These are phyloP conservation scores for Parnassius orleans DNA, from an alignment of 2,888 invertebrate species.

Conservation along the genomic window DNA sequence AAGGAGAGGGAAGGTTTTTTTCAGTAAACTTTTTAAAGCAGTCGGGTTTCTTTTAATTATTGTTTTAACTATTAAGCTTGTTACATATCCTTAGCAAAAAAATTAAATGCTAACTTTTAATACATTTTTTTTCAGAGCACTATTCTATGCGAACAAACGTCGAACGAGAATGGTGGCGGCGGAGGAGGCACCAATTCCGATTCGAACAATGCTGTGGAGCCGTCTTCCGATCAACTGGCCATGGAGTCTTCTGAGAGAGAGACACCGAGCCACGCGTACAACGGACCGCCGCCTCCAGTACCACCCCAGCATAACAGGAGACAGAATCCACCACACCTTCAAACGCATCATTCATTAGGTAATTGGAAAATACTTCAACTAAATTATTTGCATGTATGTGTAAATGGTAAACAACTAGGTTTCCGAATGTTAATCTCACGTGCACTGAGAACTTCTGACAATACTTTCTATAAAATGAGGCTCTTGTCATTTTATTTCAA, in stretches of 20 bases:
- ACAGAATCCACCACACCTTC: constrained; percentile 85
- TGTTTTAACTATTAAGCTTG: too few relatives aligned
- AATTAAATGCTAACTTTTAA: too few relatives aligned
- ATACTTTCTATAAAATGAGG: too few relatives aligned
- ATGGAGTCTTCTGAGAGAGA: constrained; percentile 86
- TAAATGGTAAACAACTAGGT: too few relatives aligned
- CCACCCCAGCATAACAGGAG: constrained; percentile 88
- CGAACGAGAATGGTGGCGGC: constrained; percentile 76
- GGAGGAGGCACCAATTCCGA: constrained; percentile 80
- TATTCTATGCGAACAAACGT: constrained; percentile 65
- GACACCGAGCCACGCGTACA: constrained; percentile 74
- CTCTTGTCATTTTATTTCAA: too few relatives aligned
- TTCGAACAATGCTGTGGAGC: constrained; percentile 78
- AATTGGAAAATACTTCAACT: constrained; percentile 31
- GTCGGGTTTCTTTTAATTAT: too few relatives aligned
- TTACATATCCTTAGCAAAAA: too few relatives aligned
- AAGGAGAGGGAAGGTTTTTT: too few relatives aligned
- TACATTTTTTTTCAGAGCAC: constrained; percentile 56
- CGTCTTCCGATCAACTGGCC: constrained; percentile 85
- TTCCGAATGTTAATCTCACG: too few relatives aligned
- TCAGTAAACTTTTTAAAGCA: too few relatives aligned
- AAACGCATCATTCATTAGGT: constrained; percentile 76
- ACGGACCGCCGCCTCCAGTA: constrained; percentile 77
- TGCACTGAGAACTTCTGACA: too few relatives aligned
- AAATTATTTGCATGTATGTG: too few relatives aligned